Base-by-base conservation (phyloP, 2,113 vertebrate genomes). In the Semnopithecus entellus region DNA sequence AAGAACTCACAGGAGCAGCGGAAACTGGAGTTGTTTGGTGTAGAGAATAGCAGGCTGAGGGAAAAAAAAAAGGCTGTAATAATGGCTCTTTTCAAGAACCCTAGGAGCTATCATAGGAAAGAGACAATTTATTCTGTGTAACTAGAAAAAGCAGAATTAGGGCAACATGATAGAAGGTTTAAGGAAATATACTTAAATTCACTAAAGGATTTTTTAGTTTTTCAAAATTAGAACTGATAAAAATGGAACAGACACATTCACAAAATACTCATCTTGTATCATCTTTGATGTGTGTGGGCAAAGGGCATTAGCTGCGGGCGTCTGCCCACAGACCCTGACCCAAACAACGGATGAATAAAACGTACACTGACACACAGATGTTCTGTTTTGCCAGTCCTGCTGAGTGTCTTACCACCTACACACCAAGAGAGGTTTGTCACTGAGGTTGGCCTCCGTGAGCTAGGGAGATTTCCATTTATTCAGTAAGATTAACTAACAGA, bases 61-160 rank as follows among this genome's bases (percentile, higher is more conserved):
- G 12, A 0, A 14, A 50, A 50, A 7, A 85, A 66, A 13, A 30
- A 9, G 7, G 55, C 27, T 59, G 30, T 27, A 66, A 61, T n/a
- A 66, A 86, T 32, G n/a, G 4, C 18, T 90, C 27, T 91, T 59
- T 81, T 72, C 40, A 70, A 83, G 40, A 95, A 59, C 8, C 32
- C 27, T 90, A 68, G 88, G 32, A 88, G 72, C 59, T 83, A 61
- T 80, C 32, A 61, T 57, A 73, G 25, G 30, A 88, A 88, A 78
- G 75, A 97, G 90, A n/a, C 55, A 93, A 81, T 95, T 95, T 94
- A 81, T n/a, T 95, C 45, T 87, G 5, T 64, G 22, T 78, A 95
- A 92, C 45, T 64, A 72, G 43, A 91, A 78, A 94, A 92, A 43
- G 66, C 72, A 95, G 75, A 91, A 94, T 88, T 84, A 94, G 64